Percentiles rank a stretch among this genome's conserved stretches.
These are phyloP conservation scores for Regulus satrapa DNA, from an alignment of 2,113 vertebrate genomes.

Conservation along the genomic window DNA sequence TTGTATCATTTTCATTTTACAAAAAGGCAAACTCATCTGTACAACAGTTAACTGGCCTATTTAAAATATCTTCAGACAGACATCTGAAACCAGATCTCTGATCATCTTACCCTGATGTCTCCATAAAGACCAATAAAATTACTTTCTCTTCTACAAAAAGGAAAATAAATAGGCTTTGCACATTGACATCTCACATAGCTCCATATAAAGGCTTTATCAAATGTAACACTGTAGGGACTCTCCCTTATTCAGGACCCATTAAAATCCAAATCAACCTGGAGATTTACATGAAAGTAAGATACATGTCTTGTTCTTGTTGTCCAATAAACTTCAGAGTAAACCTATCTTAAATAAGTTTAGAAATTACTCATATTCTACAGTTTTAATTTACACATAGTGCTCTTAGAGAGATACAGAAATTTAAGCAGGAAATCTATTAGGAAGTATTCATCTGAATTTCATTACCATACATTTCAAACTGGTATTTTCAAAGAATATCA, in stretches of 20 bases:
- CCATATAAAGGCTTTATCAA: not conserved
- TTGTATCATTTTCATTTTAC: not conserved
- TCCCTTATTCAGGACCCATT: not conserved
- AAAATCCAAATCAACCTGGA: not conserved
- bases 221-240: not conserved
- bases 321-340: not conserved
- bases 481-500: not conserved
- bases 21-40: not conserved
- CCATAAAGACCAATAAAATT: not conserved
- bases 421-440: not conserved
- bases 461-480: not conserved
- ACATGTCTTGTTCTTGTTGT: not conserved
- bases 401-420: not conserved
- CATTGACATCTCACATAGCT: not conserved
- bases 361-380: not conserved
- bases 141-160: conserved; percentile 4
- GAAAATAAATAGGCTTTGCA: conserved; percentile 21
- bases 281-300: not conserved
- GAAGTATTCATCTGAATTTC: not conserved
- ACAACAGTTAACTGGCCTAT: not conserved
- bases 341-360: not conserved
- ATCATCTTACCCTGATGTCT: not conserved
- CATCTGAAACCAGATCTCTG: not conserved
- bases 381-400: not conserved
- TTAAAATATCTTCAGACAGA: not conserved